Base-by-base conservation (phyloP, 2,888 invertebrate species). In the Eledona agricola region DNA sequence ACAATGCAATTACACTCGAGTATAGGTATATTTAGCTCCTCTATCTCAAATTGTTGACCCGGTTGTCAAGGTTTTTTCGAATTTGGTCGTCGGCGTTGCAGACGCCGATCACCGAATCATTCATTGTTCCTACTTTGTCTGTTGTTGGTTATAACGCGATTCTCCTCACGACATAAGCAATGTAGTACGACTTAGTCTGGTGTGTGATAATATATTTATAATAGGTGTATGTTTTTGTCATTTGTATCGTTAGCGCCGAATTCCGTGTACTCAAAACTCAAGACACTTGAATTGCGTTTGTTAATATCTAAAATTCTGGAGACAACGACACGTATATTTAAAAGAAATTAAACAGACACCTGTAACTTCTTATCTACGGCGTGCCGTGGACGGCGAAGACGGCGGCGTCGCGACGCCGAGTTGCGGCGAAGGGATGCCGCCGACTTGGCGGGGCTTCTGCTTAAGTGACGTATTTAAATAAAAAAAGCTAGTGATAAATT, bases 321-420 rank as follows among this genome's bases (percentile, higher is more conserved):
- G 75, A 77, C 77, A 77, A 77, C 77, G 77, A 77, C 77, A 77
- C 77, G 68, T 74, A 45, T 45, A 45, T 31, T 35, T 29, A 37
- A 49, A 40, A n/a, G 31, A 37, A 47, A 57, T 28, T 37, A 60
- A 55, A 37, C 22, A 23, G 35, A 26, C 31, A 45, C 45, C 58
- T 65, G 62, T 65, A 63, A 58, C 58, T 63, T 60, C 58, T 55
- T 53, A 55, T 32, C 32, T 32, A 37, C 35, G 28, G 45, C 12
- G 22, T 25, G 13, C 25, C 15, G 45, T 32, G 32, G 45, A 45
- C 22, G 26, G 29, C 15, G 45, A 6, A 15, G n/a, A 22, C 32
- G 45, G 16, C n/a, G 13, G 20, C 17, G 25, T n/a, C n/a, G n/a
- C n/a, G 17, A 6, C 37, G 37, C 29, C 2, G 12, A 7, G 6